Percentiles rank a stretch among this genome's conserved stretches.
phyloP scores from a whole-genome alignment of 2,113 vertebrate species.

The Baryphthengus martii region DNA sequence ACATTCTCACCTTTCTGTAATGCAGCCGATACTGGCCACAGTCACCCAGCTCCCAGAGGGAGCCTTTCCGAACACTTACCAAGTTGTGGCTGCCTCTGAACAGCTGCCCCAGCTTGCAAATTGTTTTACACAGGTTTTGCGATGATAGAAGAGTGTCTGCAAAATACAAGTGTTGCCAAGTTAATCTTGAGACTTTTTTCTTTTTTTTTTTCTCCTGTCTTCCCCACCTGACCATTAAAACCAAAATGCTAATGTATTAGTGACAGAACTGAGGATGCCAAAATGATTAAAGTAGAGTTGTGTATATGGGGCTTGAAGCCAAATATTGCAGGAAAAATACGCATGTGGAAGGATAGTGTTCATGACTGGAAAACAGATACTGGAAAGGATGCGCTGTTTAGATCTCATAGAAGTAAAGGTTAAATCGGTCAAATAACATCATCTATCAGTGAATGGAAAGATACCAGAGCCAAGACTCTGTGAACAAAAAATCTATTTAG shows the following conservation, averaged over 20 bases:
- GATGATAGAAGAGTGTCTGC: rapidly evolving
- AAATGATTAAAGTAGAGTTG: not conserved
- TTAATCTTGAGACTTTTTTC: not conserved
- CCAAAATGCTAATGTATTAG: not conserved
- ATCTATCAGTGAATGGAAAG: not conserved
- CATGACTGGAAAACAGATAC: not conserved
- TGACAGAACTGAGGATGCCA: not conserved
- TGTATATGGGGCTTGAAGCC: not conserved
- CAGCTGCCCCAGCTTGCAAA: not conserved
- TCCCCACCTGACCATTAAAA: not conserved
- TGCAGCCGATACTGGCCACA: not conserved
- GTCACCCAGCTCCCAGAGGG: not conserved
- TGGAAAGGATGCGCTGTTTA: not conserved
- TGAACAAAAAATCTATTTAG: not conserved
- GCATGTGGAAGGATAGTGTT: not conserved
- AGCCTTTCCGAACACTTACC: not conserved
- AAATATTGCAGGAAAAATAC: not conserved
- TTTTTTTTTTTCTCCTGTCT: not conserved
- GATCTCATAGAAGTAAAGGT: not conserved
- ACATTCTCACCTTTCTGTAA: not conserved
- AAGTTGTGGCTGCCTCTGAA: not conserved
- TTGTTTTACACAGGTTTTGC: not conserved
- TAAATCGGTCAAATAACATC: not conserved
- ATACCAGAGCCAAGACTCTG: not conserved
- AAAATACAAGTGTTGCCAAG: not conserved